Base-by-base conservation (phyloP, 1,140 invertebrate species). In the Scaptomyza pallida region DNA sequence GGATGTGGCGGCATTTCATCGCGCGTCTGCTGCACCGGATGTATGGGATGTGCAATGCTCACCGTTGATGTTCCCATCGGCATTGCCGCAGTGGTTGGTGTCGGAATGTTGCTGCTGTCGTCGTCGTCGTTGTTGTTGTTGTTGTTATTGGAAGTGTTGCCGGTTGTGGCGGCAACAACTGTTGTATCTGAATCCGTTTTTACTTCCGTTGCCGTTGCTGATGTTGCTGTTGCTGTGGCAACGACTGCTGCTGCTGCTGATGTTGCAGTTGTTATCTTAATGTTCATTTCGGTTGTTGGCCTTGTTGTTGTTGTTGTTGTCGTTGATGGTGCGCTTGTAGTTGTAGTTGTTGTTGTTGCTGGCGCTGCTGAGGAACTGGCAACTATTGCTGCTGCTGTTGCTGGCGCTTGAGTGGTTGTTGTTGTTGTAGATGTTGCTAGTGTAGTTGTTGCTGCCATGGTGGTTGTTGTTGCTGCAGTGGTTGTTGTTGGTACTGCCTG, bases 41-140 rank as follows among this genome's bases (percentile, higher is more conserved):
- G 79, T 55, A 88, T 80, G 0, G 79, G 76, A 72, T 86, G 81
- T 26, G 72, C 72, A n/a, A 86, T 79, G 40, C 65, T 72, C 19
- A 64, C 57, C 44, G 74, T 72, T 1, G 68, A 44, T 19, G 57
- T 35, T 16, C 47, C 44, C 21, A 37, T 23, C 23, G 52, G 59
- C 30, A 45, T 21, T 37, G 45, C 30, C 45, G 68, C 57, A 30
- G 64, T 45, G 2, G 43, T 64, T 0, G 48, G 16, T 12, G 57
- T 17, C 1, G 45, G 26, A 12, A 15, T 43, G 21, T 19, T 40
- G 19, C 19, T 26, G 9, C 9, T 41, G 60, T 17, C 21, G 23
- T 9, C 5, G 52, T 13, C 44, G 30, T 37, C n/a, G 40, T 48
- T 35, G 30, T 23, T 17, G 35, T 0, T 10, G 33, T 0, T 10